Base-by-base conservation (phyloP, 2,113 vertebrate genomes). In the Crotalus helleri region DNA sequence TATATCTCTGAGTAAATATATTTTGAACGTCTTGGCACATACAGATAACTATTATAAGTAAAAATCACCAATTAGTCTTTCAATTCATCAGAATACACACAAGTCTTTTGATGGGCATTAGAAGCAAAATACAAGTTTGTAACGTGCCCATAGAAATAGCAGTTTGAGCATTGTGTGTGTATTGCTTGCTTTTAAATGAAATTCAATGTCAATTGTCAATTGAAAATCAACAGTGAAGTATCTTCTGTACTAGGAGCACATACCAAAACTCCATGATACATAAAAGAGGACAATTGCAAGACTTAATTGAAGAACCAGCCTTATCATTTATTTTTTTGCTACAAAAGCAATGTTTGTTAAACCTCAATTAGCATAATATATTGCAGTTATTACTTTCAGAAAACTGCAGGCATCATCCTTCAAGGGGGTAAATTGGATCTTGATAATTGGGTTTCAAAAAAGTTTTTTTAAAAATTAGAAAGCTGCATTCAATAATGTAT, bases 351-450 rank as follows among this genome's bases (percentile, higher is more conserved):
- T 51, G 87, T 96, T 97, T 96, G 96, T 93, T 95, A 97, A 94
- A 90, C 90, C 92, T 96, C 92, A 95, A 96, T 97, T 96, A 96
- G 94, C 89, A 94, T 95, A 96, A 94, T 97, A 86, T 95, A 96
- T 97, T 96, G 93, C 95, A 94, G 94, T 96, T 95, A 93, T 91
- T 97, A 92, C 69, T 97, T 96, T 96, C 94, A 92, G 93, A 95
- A 95, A 94, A 91, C 94, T 95, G 93, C 93, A 95, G 94, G 96
- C 96, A 95, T 96, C 90, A 59, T 94, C 90, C 46, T 94, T 0
- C 4, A 92, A 95, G 94, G 92, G 94, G 87, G 88, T 96, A 96
- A 96, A 96, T 96, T 97, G 96, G 94, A 96, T 96, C 53, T 59
- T 93, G 93, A 93, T 96, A 96, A 96, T 95, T 96, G 95, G 91